Evolutionary conservation across 37 sponge, comb jelly and placozoan genomes (phyloP).

Genomic region (Tethya wilhelma): DNA sequence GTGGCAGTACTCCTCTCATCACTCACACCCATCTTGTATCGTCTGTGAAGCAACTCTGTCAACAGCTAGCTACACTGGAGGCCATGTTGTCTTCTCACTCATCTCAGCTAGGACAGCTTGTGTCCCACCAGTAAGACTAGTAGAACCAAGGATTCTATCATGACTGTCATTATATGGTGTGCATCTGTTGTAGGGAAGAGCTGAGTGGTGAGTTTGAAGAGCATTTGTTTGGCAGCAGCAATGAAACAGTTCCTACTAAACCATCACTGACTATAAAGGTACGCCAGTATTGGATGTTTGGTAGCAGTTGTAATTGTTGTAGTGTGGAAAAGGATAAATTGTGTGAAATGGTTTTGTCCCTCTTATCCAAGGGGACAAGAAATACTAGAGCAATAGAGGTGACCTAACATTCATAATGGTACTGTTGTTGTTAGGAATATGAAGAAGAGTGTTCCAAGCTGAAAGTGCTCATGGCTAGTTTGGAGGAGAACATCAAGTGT

Average conservation of each 20-base stretch:
- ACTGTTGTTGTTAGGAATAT: conserved; percentile 7
- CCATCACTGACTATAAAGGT: conserved; percentile 10
- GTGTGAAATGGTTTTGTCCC: no score
- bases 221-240: conserved; percentile 21
- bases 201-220: conserved; percentile 1
- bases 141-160: neutral
- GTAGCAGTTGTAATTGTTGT: neutral
- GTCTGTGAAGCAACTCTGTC: conserved; percentile 38
- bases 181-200: conserved; percentile 12
- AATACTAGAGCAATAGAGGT: neutral
- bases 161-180: neutral
- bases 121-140: conserved; percentile 19
- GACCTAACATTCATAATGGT: neutral
- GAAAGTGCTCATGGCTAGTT: neutral
- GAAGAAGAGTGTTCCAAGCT: conserved; percentile 23
- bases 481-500: conserved; percentile 46
- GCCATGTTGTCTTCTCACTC: conserved; percentile 5
- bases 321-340: no score
- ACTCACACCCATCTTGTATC: conserved; percentile 1
- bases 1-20: no score
- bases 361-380: no score
- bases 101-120: conserved; percentile 8
- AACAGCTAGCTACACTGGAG: conserved; percentile 27
- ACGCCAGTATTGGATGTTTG: no score
- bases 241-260: neutral